These are phyloP conservation scores for Plutomurus gul DNA, from an alignment of 1,140 invertebrate genomes.

Conservation along the genomic window DNA sequence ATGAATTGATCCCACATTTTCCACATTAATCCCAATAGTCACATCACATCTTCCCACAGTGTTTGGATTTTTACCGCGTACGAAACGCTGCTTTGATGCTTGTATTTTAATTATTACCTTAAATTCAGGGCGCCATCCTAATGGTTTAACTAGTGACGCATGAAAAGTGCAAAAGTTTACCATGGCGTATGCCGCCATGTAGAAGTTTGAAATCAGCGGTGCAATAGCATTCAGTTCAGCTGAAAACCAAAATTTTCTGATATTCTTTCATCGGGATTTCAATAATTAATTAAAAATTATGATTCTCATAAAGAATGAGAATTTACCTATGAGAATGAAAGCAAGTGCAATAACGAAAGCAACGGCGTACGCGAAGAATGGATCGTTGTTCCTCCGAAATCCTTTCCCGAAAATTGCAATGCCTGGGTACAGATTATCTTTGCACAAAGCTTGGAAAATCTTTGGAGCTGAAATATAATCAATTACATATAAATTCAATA, in stretches of 20 bases:
- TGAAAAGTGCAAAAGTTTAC: slow-evolving; percentile 85
- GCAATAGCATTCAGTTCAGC: slow-evolving; percentile 91
- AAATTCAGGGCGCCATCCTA: slow-evolving; percentile 84
- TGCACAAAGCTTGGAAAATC: slow-evolving; percentile 92
- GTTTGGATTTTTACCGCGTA: not conserved
- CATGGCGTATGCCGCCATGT: slow-evolving; percentile 93
- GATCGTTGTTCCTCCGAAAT: slow-evolving; percentile 88
- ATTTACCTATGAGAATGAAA: slow-evolving; percentile 83
- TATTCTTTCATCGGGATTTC: no score
- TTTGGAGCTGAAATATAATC: no score
- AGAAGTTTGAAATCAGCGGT: slow-evolving; percentile 97
- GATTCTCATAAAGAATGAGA: not conserved
- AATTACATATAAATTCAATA: no score
- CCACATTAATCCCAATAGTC: no score
- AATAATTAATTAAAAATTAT: not conserved
- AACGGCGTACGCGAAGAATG: slow-evolving; percentile 86
- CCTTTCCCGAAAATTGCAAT: slow-evolving; percentile 90
- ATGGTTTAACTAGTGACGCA: slow-evolving; percentile 60
- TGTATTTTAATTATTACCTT: slow-evolving; percentile 63
- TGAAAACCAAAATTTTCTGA: slow-evolving; percentile 60
- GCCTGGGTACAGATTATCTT: slow-evolving; percentile 92
- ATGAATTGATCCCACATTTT: no score
- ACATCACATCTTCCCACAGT: no score
- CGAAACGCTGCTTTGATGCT: not conserved
- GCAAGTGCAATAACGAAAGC: slow-evolving; percentile 86